Evolutionary conservation across 1,140 invertebrate species (phyloP), one percentile per base, ranked within the genome.

Genomic region (Sogatella furcifera): DNA sequence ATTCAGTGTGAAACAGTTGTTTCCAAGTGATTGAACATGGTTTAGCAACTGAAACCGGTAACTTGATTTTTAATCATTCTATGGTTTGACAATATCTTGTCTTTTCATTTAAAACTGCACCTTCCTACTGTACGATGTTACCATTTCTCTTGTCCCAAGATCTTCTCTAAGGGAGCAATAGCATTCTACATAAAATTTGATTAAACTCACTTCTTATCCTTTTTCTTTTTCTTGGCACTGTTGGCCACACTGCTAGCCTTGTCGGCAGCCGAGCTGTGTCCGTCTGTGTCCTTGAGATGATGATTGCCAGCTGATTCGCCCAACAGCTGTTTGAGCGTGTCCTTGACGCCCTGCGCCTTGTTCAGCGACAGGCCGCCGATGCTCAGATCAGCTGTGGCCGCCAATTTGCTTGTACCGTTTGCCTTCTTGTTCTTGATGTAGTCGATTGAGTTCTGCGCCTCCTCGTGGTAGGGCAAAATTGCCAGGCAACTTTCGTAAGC

Each of bases 401-500:
- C 43, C 75, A 75, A 63, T 6, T 68, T 69, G 5, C 73, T 72
- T 5, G 68, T 64, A 24, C 76, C 73, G 38, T 76, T 73, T 0
- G 56, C 66, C 49, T 77, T 79, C 69, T 87, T 87, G 41, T 79
- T 80, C 66, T 87, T 86, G 19, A 89, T 77, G 63, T 85, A 88
- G 55, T 89, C 85, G 57, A 91, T 78, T 0, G 87, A 89, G 67
- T 85, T 87, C 62, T 86, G 82, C 0, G 90, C 90, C 71, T 92
- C 89, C 66, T 90, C 86, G 72, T 92, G 89, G 68, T 84, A 85
- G 0, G 89, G 88, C 65, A 87, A 84, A 17, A 92, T 83, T 11
- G 81, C 79, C 15, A 92, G 72, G 69, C 89, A 92, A 68, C 87
- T 87, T 68, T 87, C 85, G 67, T 92, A 94, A 0, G 86, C 84